Conservation (phyloP, 30 jellyfish, hydroid and myxozoan species). For the Euphysa ruthae region DNA sequence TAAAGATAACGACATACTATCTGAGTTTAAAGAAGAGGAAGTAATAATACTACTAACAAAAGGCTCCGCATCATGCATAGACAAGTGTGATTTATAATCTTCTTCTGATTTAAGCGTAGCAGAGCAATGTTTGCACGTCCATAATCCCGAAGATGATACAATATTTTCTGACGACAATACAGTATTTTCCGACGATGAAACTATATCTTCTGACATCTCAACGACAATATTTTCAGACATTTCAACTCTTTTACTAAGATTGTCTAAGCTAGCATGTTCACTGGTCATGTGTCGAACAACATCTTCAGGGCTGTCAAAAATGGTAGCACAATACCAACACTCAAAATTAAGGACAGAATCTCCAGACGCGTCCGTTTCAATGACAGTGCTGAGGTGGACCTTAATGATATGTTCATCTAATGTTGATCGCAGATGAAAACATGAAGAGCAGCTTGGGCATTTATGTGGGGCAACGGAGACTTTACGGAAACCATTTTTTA, state of each 20-base stretch:
- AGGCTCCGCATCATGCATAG: not conserved
- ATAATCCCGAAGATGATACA: constrained; percentile 25
- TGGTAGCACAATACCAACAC: constrained; percentile 23
- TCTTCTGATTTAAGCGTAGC: constrained; percentile 5
- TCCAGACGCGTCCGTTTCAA: not conserved
- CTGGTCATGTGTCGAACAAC: constrained; percentile 34
- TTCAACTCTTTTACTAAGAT: constrained; percentile 30
- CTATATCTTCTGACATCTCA: constrained; percentile 21
- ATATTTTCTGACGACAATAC: constrained; percentile 23
- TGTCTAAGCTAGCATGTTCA: constrained; percentile 23
- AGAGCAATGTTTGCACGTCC: constrained; percentile 38
- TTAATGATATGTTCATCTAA: constrained; percentile 31
- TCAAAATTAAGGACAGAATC: constrained; percentile 12
- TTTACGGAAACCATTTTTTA: not conserved
- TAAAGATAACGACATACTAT: not conserved
- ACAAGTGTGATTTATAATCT: constrained; percentile 21
- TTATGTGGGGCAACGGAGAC: constrained; percentile 2
- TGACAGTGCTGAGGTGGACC: constrained; percentile 20
- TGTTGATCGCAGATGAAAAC: constrained; percentile 26
- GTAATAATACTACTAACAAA: not conserved
- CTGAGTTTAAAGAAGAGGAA: not conserved
- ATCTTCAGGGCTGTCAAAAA: constrained; percentile 21
- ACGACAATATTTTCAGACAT: constrained; percentile 16
- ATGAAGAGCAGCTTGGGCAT: constrained; percentile 27
- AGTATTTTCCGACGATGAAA: constrained; percentile 27